Evolutionary conservation across 2,888 invertebrate genomes (phyloP).

Genomic region (Papilio demoleus): DNA sequence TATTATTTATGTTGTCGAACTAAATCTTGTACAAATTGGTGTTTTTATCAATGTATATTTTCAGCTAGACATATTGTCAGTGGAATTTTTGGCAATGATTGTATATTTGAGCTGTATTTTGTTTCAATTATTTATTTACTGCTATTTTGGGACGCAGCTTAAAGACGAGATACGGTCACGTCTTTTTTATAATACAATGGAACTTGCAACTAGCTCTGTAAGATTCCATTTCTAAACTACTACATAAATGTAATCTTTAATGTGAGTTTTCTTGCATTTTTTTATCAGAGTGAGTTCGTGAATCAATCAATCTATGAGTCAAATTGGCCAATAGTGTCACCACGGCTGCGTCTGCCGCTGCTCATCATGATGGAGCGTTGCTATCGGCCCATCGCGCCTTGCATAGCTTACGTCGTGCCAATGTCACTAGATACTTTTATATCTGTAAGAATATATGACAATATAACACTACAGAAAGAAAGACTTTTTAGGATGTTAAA

Average conservation of each 20-base stretch:
- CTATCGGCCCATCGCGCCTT: slow-evolving; percentile 56
- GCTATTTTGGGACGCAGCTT: slow-evolving; percentile 70
- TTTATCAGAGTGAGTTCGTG: slow-evolving; percentile 46
- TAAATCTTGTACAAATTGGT: too few species aligned
- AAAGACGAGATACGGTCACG: slow-evolving; percentile 57
- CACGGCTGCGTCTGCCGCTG: slow-evolving; percentile 61
- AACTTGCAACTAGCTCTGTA: too few species aligned
- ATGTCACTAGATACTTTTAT: background rate
- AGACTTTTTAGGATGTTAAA: too few species aligned
- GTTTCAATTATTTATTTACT: slow-evolving; percentile 69
- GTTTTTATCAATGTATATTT: too few species aligned
- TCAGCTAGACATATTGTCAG: background rate
- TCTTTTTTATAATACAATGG: too few species aligned
- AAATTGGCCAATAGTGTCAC: slow-evolving; percentile 62
- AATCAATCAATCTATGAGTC: slow-evolving; percentile 62
- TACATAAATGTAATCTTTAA: too few species aligned
- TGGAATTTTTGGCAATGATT: background rate
- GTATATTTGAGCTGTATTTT: slow-evolving; percentile 60
- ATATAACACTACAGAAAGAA: too few species aligned
- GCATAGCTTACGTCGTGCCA: slow-evolving; percentile 54
- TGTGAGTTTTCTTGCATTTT: too few species aligned
- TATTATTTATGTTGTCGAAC: too few species aligned
- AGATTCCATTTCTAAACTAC: too few species aligned
- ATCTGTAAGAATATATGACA: background rate
- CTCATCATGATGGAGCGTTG: slow-evolving; percentile 64